phyloP scores from a whole-genome alignment of 2,888 invertebrate species.

The Drosophila formosana region DNA sequence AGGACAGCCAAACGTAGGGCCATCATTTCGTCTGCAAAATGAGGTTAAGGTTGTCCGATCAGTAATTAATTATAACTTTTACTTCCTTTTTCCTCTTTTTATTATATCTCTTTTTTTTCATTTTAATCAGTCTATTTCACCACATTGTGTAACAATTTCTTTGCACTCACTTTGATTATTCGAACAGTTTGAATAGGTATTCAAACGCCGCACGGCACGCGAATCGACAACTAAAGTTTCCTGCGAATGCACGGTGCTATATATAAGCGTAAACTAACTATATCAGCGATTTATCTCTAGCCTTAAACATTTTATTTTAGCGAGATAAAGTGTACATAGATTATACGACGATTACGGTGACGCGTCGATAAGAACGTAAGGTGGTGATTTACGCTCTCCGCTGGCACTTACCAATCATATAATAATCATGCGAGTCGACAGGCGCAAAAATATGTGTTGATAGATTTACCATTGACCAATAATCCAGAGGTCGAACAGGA shows the following conservation, averaged over 20 bases:
- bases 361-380: conserved; percentile 51
- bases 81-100: too few relatives aligned
- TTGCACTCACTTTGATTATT: conserved; percentile 48
- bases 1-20: conserved; percentile 50
- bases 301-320: conserved; percentile 66
- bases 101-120: background rate
- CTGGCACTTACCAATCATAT: conserved; percentile 44
- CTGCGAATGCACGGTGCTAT: conserved; percentile 38
- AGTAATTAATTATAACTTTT: background rate
- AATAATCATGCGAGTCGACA: conserved; percentile 19
- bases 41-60: conserved; percentile 13
- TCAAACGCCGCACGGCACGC: conserved; percentile 28
- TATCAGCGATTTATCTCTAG: conserved; percentile 60
- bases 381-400: conserved; percentile 62
- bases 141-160: conserved; percentile 13
- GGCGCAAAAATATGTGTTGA: conserved; percentile 15
- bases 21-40: conserved; percentile 53
- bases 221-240: conserved; percentile 54
- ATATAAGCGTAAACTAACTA: conserved; percentile 47
- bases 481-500: conserved; percentile 15
- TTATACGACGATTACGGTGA: conserved; percentile 59
- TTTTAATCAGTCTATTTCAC: conserved; percentile 28
- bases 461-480: conserved; percentile 27
- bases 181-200: conserved; percentile 13
- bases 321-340: conserved; percentile 68